phyloP scores from a whole-genome alignment of 2,797 vertebrate genomes.

The Gallinago nigripennis region DNA sequence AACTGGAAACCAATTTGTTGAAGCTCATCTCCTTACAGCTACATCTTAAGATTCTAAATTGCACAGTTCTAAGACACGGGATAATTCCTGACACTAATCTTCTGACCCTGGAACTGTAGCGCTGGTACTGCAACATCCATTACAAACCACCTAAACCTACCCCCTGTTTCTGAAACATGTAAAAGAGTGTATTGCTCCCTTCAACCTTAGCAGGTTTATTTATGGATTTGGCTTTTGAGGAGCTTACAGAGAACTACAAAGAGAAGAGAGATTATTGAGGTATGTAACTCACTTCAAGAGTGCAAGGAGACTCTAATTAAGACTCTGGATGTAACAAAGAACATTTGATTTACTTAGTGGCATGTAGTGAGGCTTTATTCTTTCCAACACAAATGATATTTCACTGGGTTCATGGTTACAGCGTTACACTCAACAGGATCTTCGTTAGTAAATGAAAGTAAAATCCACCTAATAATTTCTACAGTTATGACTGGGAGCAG shows the following conservation, averaged over 20 bases:
- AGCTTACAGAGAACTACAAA: slow-evolving; percentile 7
- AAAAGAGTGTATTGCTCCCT: neutral
- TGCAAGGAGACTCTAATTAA: slow-evolving; percentile 7
- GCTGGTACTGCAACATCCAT: neutral
- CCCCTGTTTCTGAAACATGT: neutral
- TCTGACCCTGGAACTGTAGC: neutral
- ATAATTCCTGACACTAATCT: neutral
- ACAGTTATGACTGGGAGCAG: neutral
- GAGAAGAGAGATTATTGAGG: neutral
- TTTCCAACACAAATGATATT: neutral
- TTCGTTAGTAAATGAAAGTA: neutral
- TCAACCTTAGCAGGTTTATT: neutral
- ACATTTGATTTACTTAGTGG: slow-evolving; percentile 6
- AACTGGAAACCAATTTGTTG: neutral
- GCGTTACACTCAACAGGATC: neutral
- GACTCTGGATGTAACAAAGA: neutral
- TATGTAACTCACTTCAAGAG: neutral
- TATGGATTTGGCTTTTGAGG: slow-evolving; percentile 19
- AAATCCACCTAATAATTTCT: slow-evolving; percentile 1
- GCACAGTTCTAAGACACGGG: neutral
- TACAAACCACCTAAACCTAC: neutral
- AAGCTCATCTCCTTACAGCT: neutral
- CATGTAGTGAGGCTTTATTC: neutral
- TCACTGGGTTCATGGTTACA: neutral
- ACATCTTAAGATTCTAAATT: neutral